Percentiles rank a stretch among this genome's conserved stretches.
phyloP scores from a whole-genome alignment of 2,113 vertebrate genomes.

The Bungarus multicinctus region DNA sequence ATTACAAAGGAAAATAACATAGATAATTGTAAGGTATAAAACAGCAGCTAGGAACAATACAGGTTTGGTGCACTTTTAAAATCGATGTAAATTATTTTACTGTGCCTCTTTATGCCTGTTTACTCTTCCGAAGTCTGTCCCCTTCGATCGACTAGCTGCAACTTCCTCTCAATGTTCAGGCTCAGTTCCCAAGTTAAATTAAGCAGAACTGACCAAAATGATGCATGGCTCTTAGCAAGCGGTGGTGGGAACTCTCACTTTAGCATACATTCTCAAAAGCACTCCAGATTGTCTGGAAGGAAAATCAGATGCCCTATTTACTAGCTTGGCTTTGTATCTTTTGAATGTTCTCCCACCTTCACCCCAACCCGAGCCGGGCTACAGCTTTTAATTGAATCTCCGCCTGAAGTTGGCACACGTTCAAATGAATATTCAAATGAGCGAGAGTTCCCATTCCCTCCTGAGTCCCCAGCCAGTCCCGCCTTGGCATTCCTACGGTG shows the following conservation, averaged over 20 bases:
- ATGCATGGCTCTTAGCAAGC: background rate
- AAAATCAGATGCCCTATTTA: background rate
- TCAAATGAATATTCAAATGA: background rate
- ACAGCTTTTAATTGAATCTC: background rate
- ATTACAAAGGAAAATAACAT: background rate
- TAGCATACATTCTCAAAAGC: background rate
- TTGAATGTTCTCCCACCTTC: background rate
- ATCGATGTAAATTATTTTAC: background rate
- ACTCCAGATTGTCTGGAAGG: background rate
- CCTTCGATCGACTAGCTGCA: background rate
- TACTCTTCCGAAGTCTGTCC: background rate
- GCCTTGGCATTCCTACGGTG: background rate
- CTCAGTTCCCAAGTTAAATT: background rate
- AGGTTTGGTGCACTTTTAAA: too few species aligned
- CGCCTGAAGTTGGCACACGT: background rate
- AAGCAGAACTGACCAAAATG: background rate
- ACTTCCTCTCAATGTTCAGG: background rate
- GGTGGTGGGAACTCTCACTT: background rate
- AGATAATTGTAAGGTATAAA: too few species aligned
- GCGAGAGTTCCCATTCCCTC: background rate
- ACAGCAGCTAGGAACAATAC: background rate
- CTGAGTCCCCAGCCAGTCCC: background rate
- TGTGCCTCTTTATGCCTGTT: background rate
- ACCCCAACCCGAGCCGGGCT: background rate
- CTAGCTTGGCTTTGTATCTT: background rate